Conservation (phyloP, 2,888 invertebrate species). For the Eilema caniola region DNA sequence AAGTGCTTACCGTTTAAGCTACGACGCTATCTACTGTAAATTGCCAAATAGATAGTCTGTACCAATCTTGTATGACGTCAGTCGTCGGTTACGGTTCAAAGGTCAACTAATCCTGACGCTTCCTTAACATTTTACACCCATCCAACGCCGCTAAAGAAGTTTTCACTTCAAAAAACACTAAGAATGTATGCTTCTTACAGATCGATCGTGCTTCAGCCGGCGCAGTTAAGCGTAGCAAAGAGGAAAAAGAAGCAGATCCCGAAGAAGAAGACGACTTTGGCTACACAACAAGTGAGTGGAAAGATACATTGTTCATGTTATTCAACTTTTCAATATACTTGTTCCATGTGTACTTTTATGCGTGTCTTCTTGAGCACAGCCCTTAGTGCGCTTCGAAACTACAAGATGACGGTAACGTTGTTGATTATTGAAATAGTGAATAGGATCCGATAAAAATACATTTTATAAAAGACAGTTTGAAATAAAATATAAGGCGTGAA, state of each 20-base stretch:
- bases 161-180: not conserved
- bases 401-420: not conserved
- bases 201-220: slow-evolving; percentile 96
- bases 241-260: slow-evolving; percentile 92
- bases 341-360: slow-evolving; percentile 79
- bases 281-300: slow-evolving; percentile 95
- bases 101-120: too few species aligned
- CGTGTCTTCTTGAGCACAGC: slow-evolving; percentile 73
- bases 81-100: too few species aligned
- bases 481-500: too few species aligned
- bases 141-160: too few species aligned
- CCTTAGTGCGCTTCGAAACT: not conserved
- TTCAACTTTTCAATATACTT: slow-evolving; percentile 77
- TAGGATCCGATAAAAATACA: too few species aligned
- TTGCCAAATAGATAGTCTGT: too few species aligned
- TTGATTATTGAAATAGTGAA: not conserved
- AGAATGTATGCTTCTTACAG: slow-evolving; percentile 74
- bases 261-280: slow-evolving; percentile 97
- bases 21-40: too few species aligned
- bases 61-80: too few species aligned
- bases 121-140: too few species aligned
- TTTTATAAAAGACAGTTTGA: not conserved
- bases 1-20: too few species aligned
- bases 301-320: slow-evolving; percentile 83
- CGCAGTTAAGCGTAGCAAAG: slow-evolving; percentile 91